Base-by-base conservation (phyloP, 2,888 invertebrate genomes). In the Oithona nana region DNA sequence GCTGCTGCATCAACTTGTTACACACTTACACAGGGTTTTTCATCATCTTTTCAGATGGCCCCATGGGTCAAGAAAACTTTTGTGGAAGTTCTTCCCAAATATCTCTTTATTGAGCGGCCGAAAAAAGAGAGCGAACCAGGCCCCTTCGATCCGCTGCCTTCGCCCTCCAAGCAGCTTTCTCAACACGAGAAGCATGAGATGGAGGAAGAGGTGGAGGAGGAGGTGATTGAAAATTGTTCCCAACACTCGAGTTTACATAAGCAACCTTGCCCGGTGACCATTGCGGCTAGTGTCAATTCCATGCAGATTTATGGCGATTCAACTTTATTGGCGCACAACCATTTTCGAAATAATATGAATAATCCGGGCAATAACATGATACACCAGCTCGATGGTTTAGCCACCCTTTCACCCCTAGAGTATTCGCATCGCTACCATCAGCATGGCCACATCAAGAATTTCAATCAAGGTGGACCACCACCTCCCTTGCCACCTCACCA, bases 11-110 rank as follows among this genome's bases (percentile, higher is more conserved):
- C n/a, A n/a, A n/a, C n/a, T n/a, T n/a, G n/a, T n/a, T n/a, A n/a
- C n/a, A n/a, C n/a, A n/a, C n/a, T n/a, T n/a, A n/a, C n/a, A n/a
- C n/a, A n/a, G n/a, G n/a, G n/a, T n/a, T n/a, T n/a, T n/a, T n/a
- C n/a, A n/a, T n/a, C n/a, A n/a, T n/a, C n/a, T n/a, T n/a, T 28
- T 74, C 84, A 84, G 69, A 84, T 92, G 83, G 83, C 88, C 65
- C 89, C 88, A 61, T 90, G 89, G 88, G 88, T 90, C 70, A 81
- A 85, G 69, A 80, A 83, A 70, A 78, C 88, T 72, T 89, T 89
- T 76, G 73, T 75, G 49, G 71, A 72, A 58, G 64, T 68, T 28
- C 67, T 72, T 39, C 88, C 89, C 67, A 84, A 82, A 75, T 82
- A 87, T 75, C 79, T 92, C 70, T 83, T 87, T 75, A 89, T 92